Evolutionary conservation across 2,113 vertebrate genomes (phyloP), one percentile per base, ranked within the genome.

Genomic region (Chloropsis hardwickii): DNA sequence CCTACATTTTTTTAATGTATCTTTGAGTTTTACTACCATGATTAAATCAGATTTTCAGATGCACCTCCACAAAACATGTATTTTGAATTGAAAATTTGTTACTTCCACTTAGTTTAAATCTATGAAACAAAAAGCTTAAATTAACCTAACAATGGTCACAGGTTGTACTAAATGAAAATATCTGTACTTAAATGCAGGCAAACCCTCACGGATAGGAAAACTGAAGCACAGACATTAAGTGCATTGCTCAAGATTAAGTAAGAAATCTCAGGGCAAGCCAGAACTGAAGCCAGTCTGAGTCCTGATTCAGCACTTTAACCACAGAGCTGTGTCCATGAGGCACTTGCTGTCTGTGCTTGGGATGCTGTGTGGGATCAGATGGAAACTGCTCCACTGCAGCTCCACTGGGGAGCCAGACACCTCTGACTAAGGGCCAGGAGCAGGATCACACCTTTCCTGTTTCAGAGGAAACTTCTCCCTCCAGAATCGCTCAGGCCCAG

Each of bases 231-330:
- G 82, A 74, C 64, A 86, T 92, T 21, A 82, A 95, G 72, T 5
- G 47, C 40, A 58, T 95, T 90, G 92, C 93, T 87, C 88, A 92
- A 96, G 64, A 93, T 51, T 12, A 88, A 90, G 40, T 45, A 86
- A 16, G 61, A 88, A 94, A 96, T 88, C 67, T 71, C 72, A 66
- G 86, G 90, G 72, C 93, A 96, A 96, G 94, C 88, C 72, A 94
- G 93, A 81, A 93, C 92, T 88, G 90, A 77, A 53, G 69, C 60
- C 14, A 22, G 80, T n/a, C 67, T 56, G 92, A 96, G 92, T 86
- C 86, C 79, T 71, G 48, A 86, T 56, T 94, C 92, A 96, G 93
- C 88, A 92, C 72, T 74, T 88, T 45, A 78, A 81, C 51, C 88
- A 71, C 94, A 88, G 82, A 64, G 80, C 74, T 40, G 74, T 65